Conservation (phyloP, 2,113 vertebrate genomes). For the Amia ocellicauda region DNA sequence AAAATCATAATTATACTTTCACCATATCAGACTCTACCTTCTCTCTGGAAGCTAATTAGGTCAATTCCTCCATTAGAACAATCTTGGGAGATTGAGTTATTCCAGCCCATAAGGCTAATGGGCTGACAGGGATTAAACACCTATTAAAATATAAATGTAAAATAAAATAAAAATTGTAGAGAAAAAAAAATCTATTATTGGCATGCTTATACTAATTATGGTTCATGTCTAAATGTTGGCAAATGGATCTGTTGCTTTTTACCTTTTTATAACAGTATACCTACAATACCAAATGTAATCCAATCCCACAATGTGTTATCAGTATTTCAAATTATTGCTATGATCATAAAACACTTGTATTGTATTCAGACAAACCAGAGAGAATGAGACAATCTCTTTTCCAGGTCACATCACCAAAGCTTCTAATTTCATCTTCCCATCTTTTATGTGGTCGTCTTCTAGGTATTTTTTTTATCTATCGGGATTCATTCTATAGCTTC, state of each 20-base stretch:
- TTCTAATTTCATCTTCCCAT: no score
- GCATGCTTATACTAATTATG: slow-evolving; percentile 63
- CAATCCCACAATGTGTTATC: no score
- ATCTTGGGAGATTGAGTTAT: slow-evolving; percentile 62
- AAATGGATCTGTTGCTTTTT: not conserved
- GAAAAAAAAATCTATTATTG: slow-evolving; percentile 63
- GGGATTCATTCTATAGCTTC: no score
- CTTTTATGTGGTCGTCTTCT: no score
- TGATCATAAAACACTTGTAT: not conserved
- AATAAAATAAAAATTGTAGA: slow-evolving; percentile 63
- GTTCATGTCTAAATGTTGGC: slow-evolving; percentile 20
- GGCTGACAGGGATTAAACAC: slow-evolving; percentile 62
- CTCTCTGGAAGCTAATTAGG: slow-evolving; percentile 65
- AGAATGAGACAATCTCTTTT: no score
- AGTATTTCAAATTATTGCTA: not conserved
- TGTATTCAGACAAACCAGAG: no score
- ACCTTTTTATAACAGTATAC: no score
- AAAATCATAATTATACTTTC: slow-evolving; percentile 25
- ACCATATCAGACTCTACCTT: slow-evolving; percentile 38
- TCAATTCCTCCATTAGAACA: slow-evolving; percentile 60
- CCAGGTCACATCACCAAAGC: no score
- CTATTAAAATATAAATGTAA: slow-evolving; percentile 67
- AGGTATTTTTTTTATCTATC: no score
- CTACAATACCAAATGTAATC: no score
- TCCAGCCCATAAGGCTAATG: slow-evolving; percentile 65